phyloP scores from a whole-genome alignment of 2,888 invertebrate genomes.

The Apodemia zela region DNA sequence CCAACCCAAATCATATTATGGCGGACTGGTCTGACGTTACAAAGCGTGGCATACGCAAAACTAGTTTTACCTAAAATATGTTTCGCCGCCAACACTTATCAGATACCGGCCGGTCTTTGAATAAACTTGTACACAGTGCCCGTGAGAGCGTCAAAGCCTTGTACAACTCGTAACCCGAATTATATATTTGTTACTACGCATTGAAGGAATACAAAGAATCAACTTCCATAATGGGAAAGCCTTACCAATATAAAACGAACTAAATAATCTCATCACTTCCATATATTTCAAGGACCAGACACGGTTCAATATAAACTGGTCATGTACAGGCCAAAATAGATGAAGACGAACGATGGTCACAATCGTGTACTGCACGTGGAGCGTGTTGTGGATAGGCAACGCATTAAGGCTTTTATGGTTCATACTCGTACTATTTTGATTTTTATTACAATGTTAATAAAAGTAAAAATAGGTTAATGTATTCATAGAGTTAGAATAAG shows the following conservation, averaged over 20 bases:
- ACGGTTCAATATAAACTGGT: slow-evolving; percentile 35
- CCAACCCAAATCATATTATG: too few species aligned
- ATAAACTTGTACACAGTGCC: slow-evolving; percentile 20
- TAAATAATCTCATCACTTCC: slow-evolving; percentile 13
- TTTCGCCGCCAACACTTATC: not conserved
- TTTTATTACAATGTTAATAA: slow-evolving; percentile 14
- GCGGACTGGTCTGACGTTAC: not conserved
- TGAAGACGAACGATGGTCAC: slow-evolving; percentile 63
- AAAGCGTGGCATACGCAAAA: not conserved
- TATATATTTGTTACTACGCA: slow-evolving; percentile 52
- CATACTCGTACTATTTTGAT: slow-evolving; percentile 18
- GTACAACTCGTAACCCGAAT: slow-evolving; percentile 53
- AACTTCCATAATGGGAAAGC: slow-evolving; percentile 25
- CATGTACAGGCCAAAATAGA: slow-evolving; percentile 58
- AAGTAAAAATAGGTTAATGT: not conserved
- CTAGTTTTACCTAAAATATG: slow-evolving; percentile 2
- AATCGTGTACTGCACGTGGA: slow-evolving; percentile 56
- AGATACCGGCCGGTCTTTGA: not conserved
- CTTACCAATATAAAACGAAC: slow-evolving; percentile 36
- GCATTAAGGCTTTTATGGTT: not conserved
- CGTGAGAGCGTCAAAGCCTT: slow-evolving; percentile 35
- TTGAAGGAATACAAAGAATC: slow-evolving; percentile 42
- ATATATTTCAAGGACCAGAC: slow-evolving; percentile 25
- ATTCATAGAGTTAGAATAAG: slow-evolving; percentile 22
- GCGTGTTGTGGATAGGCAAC: slow-evolving; percentile 30